Evolutionary conservation across 2,797 vertebrate genomes (phyloP).

Genomic region (Halcyon badia): DNA sequence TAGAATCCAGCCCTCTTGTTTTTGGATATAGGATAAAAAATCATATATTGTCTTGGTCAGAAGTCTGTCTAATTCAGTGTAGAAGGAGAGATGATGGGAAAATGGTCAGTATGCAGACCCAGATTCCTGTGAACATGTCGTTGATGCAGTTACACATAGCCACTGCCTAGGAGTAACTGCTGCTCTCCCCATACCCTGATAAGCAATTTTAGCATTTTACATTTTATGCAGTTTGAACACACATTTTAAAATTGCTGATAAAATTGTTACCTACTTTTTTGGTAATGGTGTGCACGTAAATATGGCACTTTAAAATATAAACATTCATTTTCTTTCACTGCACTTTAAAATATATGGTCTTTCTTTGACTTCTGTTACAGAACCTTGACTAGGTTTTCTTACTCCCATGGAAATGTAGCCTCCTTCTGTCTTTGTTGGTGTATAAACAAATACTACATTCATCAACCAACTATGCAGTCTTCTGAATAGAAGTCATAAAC

Average conservation of each 20-base stretch:
- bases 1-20: background rate
- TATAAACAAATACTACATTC: background rate
- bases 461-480: background rate
- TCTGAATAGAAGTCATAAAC: background rate
- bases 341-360: background rate
- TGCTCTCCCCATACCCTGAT: background rate
- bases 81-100: background rate
- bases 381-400: background rate
- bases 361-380: background rate
- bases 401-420: background rate
- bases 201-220: background rate
- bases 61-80: background rate
- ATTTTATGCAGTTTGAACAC: background rate
- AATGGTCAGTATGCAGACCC: background rate
- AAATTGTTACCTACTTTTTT: background rate
- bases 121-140: fast-evolving
- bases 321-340: background rate
- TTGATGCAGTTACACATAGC: background rate
- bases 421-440: background rate
- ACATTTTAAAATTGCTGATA: background rate
- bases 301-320: background rate
- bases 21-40: background rate
- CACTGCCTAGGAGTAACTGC: background rate
- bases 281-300: background rate
- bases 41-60: background rate